Base-by-base conservation (phyloP, 2,113 vertebrate species). In the Hirundichthys speculiger region DNA sequence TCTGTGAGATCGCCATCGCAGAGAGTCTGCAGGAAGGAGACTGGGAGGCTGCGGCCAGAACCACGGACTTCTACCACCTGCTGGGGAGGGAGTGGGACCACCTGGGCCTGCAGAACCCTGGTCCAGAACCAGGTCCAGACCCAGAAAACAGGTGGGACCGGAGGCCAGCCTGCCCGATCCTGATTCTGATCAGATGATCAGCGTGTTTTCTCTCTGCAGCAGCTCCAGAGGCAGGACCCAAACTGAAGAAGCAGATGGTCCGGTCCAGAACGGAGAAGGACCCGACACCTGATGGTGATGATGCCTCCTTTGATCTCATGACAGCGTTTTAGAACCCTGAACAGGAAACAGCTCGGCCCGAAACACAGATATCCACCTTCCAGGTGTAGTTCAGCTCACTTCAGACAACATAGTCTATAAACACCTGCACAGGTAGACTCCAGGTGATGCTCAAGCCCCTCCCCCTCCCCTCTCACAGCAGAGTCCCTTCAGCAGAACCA, bases 61-160 rank as follows among this genome's bases (percentile, higher is more conserved):
- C 79, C 43, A 84, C 83, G 0, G 74, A 84, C 30, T 88, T 88
- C 59, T 84, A 82, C 53, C 79, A 88, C 68, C 30, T 75, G 45
- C 64, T 88, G 58, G 79, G 70, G 13, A 51, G 55, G 50, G 83
- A 86, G 15, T 86, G 83, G 86, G 81, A 88, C 71, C 70, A 65
- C 20, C 42, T 84, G 34, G 75, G 70, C 0, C 69, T 79, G 8
- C 41, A 72, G 46, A 38, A 52, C 45, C 72, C 69, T 0, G 58
- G 59, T 22, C 40, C 58, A 2, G 49, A 75, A 9, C 10, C 60
- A 59, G 77, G 59, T 22, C 40, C 58, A 2, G 49, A 75, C 12
- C 10, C 60, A 59, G 77, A n/a, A 34, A 34, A 34, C 30, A 34
- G 30, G 84, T 86, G 63, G 46, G 16, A 0, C 19, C 47, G 1